Evolutionary conservation across 2,113 vertebrate species (phyloP).

Genomic region (Neolamprologus modestus): DNA sequence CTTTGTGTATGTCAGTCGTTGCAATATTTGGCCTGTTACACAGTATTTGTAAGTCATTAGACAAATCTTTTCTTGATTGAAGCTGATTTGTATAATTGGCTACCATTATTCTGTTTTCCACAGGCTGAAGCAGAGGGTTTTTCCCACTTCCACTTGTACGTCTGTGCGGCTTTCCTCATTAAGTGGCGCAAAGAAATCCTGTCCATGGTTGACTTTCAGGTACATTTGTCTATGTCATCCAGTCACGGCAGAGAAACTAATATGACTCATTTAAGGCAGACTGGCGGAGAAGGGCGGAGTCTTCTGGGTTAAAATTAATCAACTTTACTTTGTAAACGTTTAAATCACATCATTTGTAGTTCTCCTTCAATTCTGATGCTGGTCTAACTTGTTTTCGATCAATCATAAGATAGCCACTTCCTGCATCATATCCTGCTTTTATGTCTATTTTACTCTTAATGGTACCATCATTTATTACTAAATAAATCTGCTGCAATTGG

Average conservation of each 20-base stretch:
- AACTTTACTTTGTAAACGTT: background rate
- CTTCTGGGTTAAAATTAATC: background rate
- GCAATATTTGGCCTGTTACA: background rate
- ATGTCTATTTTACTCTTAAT: background rate
- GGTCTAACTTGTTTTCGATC: background rate
- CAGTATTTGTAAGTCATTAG: background rate
- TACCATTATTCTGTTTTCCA: background rate
- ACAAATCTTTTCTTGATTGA: background rate
- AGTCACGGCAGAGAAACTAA: background rate
- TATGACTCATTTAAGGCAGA: background rate
- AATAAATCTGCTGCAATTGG: background rate
- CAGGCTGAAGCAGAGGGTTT: constrained; percentile 93
- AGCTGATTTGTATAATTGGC: background rate
- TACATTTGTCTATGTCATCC: constrained; percentile 13
- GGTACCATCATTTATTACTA: background rate
- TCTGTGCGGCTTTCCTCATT: constrained; percentile 91
- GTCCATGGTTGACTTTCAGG: constrained; percentile 92
- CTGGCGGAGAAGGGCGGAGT: background rate
- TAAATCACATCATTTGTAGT: background rate
- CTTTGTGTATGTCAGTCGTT: background rate
- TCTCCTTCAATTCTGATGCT: background rate
- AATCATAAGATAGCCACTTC: background rate
- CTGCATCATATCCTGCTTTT: background rate
- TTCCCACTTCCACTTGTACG: constrained; percentile 92
- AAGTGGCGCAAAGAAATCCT: constrained; percentile 95